Percentiles rank a stretch among this genome's conserved stretches.
Conservation (phyloP, 2,888 invertebrate genomes). For the Phalera bucephala region DNA sequence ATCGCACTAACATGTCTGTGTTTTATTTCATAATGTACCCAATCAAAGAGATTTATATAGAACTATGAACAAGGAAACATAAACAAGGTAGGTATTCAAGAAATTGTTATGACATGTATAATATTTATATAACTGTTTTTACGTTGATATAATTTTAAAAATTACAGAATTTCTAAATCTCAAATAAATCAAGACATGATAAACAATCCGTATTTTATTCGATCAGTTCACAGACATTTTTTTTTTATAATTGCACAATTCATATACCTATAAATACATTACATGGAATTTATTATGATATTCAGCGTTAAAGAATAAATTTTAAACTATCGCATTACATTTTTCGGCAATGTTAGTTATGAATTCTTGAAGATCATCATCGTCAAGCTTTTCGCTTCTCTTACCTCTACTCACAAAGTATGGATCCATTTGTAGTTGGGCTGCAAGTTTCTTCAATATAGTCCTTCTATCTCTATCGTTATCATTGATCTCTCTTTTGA, state of each 20-base stretch:
- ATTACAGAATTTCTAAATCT: too few species aligned
- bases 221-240: constrained; percentile 30
- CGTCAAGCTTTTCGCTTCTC: constrained; percentile 40
- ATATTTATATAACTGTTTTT: too few species aligned
- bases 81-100: neutral
- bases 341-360: constrained; percentile 54
- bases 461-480: constrained; percentile 66
- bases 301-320: neutral
- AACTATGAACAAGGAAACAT: neutral
- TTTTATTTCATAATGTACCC: constrained; percentile 37
- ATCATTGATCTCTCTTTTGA: constrained; percentile 58
- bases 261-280: neutral
- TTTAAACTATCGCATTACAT: constrained; percentile 43
- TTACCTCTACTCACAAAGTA: constrained; percentile 75
- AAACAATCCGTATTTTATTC: constrained; percentile 46
- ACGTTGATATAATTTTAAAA: too few species aligned
- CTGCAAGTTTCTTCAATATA: constrained; percentile 66
- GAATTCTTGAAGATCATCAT: constrained; percentile 50
- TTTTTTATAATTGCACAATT: constrained; percentile 19
- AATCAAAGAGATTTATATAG: neutral
- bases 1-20: constrained; percentile 54
- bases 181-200: constrained; percentile 10
- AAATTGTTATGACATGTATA: neutral
- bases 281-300: neutral
- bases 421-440: constrained; percentile 69